Conservation (phyloP, 1,140 invertebrate genomes). For the Nixonia krombeini region DNA sequence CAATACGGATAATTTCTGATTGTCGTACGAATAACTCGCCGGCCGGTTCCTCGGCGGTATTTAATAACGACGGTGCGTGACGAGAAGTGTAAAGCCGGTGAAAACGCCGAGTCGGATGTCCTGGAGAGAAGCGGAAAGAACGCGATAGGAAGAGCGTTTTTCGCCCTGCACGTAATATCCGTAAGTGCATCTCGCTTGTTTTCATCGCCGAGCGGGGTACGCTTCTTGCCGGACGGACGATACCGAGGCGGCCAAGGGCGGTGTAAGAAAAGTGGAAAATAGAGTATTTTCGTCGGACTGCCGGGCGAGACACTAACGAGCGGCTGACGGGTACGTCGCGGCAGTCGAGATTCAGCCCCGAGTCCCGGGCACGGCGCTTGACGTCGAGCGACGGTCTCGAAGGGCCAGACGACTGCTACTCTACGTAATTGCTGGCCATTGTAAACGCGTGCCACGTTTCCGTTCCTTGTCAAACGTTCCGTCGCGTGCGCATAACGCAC, state of each 20-base stretch:
- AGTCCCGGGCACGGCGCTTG: neutral
- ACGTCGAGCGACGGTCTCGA: constrained; percentile 2
- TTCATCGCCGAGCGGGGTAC: constrained; percentile 1
- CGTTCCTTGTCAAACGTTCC: constrained; percentile 33
- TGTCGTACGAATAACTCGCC: too few relatives aligned
- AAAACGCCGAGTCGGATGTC: too few relatives aligned
- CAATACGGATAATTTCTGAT: too few relatives aligned
- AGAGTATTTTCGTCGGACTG: constrained; percentile 31
- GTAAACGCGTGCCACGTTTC: constrained; percentile 18
- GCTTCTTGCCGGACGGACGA: neutral
- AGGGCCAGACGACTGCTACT: constrained; percentile 49
- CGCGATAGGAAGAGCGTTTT: too few relatives aligned
- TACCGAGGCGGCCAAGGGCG: neutral
- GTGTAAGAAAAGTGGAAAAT: neutral
- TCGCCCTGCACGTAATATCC: constrained; percentile 46
- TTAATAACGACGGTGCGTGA: too few relatives aligned
- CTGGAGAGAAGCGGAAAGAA: too few relatives aligned
- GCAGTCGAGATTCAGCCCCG: constrained; percentile 6
- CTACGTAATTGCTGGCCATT: constrained; percentile 56
- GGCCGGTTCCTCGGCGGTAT: too few relatives aligned
- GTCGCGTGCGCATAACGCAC: neutral
- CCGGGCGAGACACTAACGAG: constrained; percentile 47
- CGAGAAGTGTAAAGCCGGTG: too few relatives aligned
- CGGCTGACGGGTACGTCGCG: constrained; percentile 41
- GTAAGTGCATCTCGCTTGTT: constrained; percentile 48